Base-by-base conservation (phyloP, 2,888 invertebrate genomes). In the Gari tellinella region DNA sequence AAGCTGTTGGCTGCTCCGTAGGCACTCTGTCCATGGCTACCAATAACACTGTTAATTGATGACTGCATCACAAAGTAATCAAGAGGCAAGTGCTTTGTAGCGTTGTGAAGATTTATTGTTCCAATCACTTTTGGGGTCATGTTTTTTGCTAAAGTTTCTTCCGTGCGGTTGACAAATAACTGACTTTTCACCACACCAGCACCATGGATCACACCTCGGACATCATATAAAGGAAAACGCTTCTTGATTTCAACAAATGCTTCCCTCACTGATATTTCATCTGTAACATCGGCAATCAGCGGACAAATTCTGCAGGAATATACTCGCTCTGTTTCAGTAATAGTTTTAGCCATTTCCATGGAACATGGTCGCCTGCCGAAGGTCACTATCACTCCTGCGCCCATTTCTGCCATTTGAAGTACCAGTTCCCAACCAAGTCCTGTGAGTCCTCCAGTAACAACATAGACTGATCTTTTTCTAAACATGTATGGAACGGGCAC, bases 51-150 rank as follows among this genome's bases (percentile, higher is more conserved):
- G 2, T 74, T 65, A 0, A 84, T 72, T 1, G 85, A 85, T 0
- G 86, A 86, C 65, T 84, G 83, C 53, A 86, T 58, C 10, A 86
- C 53, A 62, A 86, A 86, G 51, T 76, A 82, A 56, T 85, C 84
- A 5, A 85, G 68, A 10, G 48, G 23, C 7, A 61, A 31, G 4
- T 68, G 26, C 38, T 56, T 26, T 2, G 84, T 75, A n/a, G 77
- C 55, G 14, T 64, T 25, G 51, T 86, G 84, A 1, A 86, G 62
- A 73, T 86, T 86, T 73, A 72, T 75, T 1, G 79, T 65, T 4
- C 86, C 86, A 14, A 62, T 41, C 1, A 84, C 62, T 52, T 84
- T 81, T 8, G 82, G 79, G 17, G 21, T 15, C 38, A 79, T 14
- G 12, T 58, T 68, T n/a, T 43, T 49, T 1, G n/a, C 21, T 8